Conservation (phyloP, 2,797 vertebrate species). For the Jordanella pulchra region DNA sequence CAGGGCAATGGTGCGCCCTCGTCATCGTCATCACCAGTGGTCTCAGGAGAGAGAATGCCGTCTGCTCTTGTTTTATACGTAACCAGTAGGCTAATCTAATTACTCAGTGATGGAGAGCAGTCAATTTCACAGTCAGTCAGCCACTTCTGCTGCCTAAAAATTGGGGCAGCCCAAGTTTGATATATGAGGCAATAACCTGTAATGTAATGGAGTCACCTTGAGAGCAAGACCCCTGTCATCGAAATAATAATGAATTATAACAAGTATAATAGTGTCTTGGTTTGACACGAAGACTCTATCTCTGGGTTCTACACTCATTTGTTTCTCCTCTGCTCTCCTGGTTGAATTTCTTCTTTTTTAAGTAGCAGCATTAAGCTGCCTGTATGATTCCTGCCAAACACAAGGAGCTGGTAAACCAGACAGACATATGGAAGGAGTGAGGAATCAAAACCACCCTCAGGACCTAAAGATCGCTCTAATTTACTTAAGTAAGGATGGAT, state of each 20-base stretch:
- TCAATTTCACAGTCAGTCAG: constrained; percentile 81
- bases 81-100: constrained; percentile 84
- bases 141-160: constrained; percentile 64
- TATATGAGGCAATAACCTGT: constrained; percentile 86
- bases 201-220: constrained; percentile 90
- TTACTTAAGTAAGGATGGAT: constrained; percentile 41
- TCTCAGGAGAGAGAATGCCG: constrained; percentile 46
- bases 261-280: constrained; percentile 76
- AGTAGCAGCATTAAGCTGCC: constrained; percentile 48
- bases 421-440: constrained; percentile 51
- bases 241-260: constrained; percentile 84
- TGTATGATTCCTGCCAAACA: constrained; percentile 47
- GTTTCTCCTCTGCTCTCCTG: constrained; percentile 18
- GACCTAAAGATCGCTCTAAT: constrained; percentile 47
- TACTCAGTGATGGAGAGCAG: constrained; percentile 83
- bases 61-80: constrained; percentile 73
- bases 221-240: constrained; percentile 78
- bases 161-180: constrained; percentile 77
- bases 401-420: constrained; percentile 47
- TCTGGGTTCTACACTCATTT: constrained; percentile 16
- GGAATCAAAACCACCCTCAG: constrained; percentile 34
- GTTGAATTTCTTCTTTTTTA: constrained; percentile 8
- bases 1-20: constrained; percentile 5
- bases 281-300: constrained; percentile 67
- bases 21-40: constrained; percentile 13